Conservation (phyloP, 2,888 invertebrate species). For the Vesta saturnalis region DNA sequence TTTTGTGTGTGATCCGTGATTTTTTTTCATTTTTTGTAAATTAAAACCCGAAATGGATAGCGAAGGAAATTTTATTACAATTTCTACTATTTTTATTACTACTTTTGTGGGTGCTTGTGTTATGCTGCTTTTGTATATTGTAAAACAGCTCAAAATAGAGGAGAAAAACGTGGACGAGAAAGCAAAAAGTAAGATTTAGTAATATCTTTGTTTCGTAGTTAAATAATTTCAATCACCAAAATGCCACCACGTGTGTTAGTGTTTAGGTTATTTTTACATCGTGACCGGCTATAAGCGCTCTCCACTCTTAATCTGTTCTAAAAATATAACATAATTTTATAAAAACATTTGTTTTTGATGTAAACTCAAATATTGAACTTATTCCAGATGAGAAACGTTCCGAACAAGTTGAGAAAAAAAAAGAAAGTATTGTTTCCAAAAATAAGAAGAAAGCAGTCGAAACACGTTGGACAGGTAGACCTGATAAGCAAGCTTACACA, state of each 20-base stretch:
- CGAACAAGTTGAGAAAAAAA: constrained; percentile 34
- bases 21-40: constrained; percentile 12
- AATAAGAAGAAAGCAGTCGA: constrained; percentile 62
- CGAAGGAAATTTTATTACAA: constrained; percentile 52
- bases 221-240: constrained; percentile 17
- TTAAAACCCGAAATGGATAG: constrained; percentile 51
- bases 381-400: constrained; percentile 35
- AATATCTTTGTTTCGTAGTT: neutral
- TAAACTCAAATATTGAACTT: neutral
- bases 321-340: neutral
- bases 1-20: constrained; percentile 28
- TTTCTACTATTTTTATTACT: constrained; percentile 50
- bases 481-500: constrained; percentile 66
- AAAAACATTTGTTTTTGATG: constrained; percentile 2
- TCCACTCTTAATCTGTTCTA: constrained; percentile 15
- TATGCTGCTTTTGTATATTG: constrained; percentile 52
- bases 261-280: constrained; percentile 46
- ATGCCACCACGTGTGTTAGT: constrained; percentile 25
- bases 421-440: constrained; percentile 38
- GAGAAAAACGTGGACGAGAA: constrained; percentile 41
- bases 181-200: constrained; percentile 50
- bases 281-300: constrained; percentile 30
- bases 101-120: constrained; percentile 53
- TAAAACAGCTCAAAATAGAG: constrained; percentile 51
- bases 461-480: constrained; percentile 62